phyloP scores from a whole-genome alignment of 2,113 vertebrate species.

The Bungarus multicinctus region DNA sequence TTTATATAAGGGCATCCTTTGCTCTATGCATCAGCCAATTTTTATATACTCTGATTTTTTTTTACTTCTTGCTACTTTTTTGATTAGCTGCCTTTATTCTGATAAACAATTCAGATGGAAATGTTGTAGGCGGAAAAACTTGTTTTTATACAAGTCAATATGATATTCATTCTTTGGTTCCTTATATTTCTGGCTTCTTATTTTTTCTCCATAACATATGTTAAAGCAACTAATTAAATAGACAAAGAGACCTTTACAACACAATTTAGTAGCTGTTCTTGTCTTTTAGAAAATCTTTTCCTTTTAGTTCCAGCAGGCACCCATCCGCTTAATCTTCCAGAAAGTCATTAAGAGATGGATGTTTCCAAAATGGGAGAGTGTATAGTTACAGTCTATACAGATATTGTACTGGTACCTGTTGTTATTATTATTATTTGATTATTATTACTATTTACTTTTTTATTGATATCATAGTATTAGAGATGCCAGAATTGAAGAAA shows the following conservation, averaged over 20 bases:
- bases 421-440: too few relatives aligned
- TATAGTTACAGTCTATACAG: neutral
- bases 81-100: neutral
- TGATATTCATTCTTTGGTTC: neutral
- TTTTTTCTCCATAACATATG: neutral
- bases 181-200: neutral
- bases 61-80: neutral
- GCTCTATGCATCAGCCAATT: neutral
- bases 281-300: neutral
- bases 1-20: neutral
- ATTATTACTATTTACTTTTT: too few relatives aligned
- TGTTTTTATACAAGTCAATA: neutral
- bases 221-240: accelerated
- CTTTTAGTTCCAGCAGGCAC: neutral
- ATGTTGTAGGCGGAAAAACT: neutral
- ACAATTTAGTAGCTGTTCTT: neutral
- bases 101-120: neutral
- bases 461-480: too few relatives aligned
- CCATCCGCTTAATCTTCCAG: too few relatives aligned
- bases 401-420: neutral
- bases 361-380: neutral
- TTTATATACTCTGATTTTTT: neutral
- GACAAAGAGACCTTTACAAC: neutral
- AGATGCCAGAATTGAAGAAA: too few relatives aligned
- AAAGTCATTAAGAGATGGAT: neutral